Evolutionary conservation across 1,140 invertebrate genomes (phyloP).

Genomic region (Platyscapa corneri): DNA sequence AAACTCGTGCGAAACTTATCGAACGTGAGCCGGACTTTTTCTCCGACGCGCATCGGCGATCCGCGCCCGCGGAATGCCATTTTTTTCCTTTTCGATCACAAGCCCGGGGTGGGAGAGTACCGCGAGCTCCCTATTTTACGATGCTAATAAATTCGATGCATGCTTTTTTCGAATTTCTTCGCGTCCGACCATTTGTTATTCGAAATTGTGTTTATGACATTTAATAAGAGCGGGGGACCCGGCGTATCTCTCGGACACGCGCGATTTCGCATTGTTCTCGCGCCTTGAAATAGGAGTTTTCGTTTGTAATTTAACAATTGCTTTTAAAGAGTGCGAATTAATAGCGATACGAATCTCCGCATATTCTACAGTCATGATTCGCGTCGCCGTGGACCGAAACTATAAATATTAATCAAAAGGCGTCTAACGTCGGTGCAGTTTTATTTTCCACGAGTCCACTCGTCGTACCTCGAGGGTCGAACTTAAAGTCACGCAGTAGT

Average conservation of each 20-base stretch:
- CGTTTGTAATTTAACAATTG: background rate
- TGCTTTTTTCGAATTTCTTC: background rate
- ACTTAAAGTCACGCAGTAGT: background rate
- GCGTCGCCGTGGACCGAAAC: background rate
- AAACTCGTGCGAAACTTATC: conserved; percentile 49
- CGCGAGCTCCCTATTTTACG: background rate
- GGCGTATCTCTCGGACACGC: background rate
- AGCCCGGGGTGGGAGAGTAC: background rate
- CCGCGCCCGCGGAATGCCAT: background rate
- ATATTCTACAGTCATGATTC: background rate
- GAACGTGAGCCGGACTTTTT: conserved; percentile 47
- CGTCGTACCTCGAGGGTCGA: background rate
- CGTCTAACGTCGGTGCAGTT: background rate
- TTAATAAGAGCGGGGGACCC: background rate
- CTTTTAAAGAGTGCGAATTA: background rate
- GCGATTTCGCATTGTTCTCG: background rate
- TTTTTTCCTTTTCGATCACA: too few relatives aligned
- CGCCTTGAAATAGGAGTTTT: background rate
- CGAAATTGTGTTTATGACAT: background rate
- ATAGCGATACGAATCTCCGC: background rate
- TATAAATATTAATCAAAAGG: conserved; percentile 14
- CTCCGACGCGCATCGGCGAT: background rate
- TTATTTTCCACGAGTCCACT: background rate
- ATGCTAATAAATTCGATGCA: conserved; percentile 1
- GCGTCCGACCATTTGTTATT: background rate